Conservation (phyloP, 2,113 vertebrate genomes). For the Sprattus sprattus region DNA sequence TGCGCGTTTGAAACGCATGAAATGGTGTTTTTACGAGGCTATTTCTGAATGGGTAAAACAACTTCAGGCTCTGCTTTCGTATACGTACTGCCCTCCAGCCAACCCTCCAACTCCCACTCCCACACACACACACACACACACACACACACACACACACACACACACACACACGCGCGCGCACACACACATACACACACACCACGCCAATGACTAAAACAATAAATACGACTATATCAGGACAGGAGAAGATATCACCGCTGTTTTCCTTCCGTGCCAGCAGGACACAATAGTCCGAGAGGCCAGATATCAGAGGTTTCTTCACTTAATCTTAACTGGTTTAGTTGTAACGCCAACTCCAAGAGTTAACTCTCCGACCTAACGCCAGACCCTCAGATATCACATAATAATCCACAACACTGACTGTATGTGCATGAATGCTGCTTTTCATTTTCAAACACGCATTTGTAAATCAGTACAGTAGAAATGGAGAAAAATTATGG, state of each 20-base stretch:
- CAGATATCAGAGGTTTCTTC: neutral
- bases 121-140: neutral
- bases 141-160: neutral
- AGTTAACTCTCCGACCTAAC: neutral
- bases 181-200: neutral
- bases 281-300: neutral
- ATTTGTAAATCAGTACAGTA: too few relatives aligned
- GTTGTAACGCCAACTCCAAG: neutral
- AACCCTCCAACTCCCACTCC: neutral
- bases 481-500: too few relatives aligned
- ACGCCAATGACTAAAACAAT: neutral
- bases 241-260: neutral
- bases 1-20: constrained; percentile 30
- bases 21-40: constrained; percentile 20
- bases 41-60: constrained; percentile 22
- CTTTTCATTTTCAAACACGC: neutral
- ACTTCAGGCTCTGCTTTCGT: neutral
- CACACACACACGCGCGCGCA: neutral
- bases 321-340: neutral
- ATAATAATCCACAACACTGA: neutral
- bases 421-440: neutral
- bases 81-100: neutral
- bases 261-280: neutral
- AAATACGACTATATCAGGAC: neutral
- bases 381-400: neutral